A percentile compares a stretch with the other conserved stretches of the same genome.
phyloP scores from a whole-genome alignment of 2,797 vertebrate species.

The Podargus strigoides region DNA sequence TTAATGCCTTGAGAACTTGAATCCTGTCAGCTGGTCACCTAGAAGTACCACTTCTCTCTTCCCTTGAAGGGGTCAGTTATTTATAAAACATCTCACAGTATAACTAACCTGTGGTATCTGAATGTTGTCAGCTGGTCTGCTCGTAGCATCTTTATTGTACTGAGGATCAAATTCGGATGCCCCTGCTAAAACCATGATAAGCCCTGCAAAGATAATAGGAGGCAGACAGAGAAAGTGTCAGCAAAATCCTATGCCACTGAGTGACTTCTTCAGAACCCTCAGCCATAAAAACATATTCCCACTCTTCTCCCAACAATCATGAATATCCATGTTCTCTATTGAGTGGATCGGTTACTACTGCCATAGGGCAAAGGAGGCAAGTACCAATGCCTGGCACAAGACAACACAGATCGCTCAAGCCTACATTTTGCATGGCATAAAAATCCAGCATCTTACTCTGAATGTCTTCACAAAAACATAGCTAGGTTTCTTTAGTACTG shows the following conservation, averaged over 20 bases:
- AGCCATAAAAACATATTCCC: background rate
- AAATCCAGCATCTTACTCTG: background rate
- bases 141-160: constrained; percentile 97
- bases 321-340: background rate
- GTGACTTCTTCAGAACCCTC: background rate
- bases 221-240: background rate
- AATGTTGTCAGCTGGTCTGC: constrained; percentile 93
- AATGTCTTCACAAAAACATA: background rate
- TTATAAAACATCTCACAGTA: background rate
- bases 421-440: background rate
- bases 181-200: constrained; percentile 94
- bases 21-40: background rate
- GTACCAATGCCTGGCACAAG: background rate
- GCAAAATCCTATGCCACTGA: background rate
- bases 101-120: constrained; percentile 92
- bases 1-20: background rate
- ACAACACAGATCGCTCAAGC: background rate
- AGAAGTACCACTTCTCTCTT: background rate
- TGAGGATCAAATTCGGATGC: constrained; percentile 98
- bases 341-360: background rate
- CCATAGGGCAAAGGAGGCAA: background rate
- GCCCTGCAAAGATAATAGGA: constrained; percentile 75
- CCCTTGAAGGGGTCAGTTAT: background rate
- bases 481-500: background rate
- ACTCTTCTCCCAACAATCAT: background rate